Conservation (phyloP, 2,113 vertebrate species). For the Raja brachyura region DNA sequence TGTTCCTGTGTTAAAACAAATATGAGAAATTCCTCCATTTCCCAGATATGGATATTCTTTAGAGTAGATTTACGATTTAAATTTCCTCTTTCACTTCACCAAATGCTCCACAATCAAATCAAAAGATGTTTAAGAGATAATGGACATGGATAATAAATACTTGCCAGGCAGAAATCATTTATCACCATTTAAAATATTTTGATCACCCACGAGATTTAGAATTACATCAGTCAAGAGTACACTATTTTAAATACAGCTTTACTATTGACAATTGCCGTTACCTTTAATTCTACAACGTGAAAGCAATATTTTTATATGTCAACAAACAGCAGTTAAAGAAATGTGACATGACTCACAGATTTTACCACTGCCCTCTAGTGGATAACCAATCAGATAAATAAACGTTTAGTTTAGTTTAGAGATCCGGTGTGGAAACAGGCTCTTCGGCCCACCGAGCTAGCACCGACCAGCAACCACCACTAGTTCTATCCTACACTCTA, state of each 20-base stretch:
- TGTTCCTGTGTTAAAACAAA: background rate
- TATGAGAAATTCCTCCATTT: background rate
- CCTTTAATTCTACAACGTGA: background rate
- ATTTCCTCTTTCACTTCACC: background rate
- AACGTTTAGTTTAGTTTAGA: no score
- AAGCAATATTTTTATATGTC: background rate
- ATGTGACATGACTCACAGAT: background rate
- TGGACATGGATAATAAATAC: background rate
- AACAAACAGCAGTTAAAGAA: no score
- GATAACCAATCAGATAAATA: background rate
- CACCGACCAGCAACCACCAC: no score
- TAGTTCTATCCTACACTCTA: no score
- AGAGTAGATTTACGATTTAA: background rate
- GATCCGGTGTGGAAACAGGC: no score
- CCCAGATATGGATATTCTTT: background rate
- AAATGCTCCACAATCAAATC: background rate
- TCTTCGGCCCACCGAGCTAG: no score
- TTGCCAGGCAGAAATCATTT: background rate
- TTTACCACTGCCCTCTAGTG: slow-evolving; percentile 22
- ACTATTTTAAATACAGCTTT: background rate
- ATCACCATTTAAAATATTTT: background rate
- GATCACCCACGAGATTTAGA: background rate
- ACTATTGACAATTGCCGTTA: background rate
- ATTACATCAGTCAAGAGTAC: background rate
- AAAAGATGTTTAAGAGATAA: background rate